A percentile compares a stretch with the other conserved stretches of the same genome.
These are phyloP conservation scores for Neomicropteryx cornuta DNA, from an alignment of 1,140 invertebrate genomes.

Conservation along the genomic window DNA sequence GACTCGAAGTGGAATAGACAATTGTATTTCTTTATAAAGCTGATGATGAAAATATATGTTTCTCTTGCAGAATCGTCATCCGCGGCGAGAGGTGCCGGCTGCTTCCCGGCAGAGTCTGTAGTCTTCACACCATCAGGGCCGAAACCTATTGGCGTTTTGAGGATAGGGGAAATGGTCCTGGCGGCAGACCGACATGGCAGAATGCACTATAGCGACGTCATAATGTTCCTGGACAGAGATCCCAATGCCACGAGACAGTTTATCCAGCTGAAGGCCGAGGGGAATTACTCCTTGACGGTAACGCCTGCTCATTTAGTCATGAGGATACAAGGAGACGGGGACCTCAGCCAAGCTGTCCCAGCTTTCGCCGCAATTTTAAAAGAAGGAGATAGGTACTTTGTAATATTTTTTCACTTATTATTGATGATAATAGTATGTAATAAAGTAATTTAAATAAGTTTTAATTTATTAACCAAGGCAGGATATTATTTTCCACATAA, in stretches of 20 bases:
- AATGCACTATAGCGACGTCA: slow-evolving; percentile 64
- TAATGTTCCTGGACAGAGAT: slow-evolving; percentile 77
- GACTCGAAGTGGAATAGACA: too few relatives aligned
- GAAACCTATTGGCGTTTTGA: slow-evolving; percentile 49
- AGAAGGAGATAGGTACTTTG: slow-evolving; percentile 30
- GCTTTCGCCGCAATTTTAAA: slow-evolving; percentile 47
- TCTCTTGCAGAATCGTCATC: too few relatives aligned
- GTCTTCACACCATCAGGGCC: slow-evolving; percentile 45
- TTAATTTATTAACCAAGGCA: too few relatives aligned
- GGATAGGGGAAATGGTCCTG: slow-evolving; percentile 70
- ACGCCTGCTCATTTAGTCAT: slow-evolving; percentile 84
- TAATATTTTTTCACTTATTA: too few relatives aligned
- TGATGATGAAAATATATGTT: too few relatives aligned
- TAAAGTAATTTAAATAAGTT: too few relatives aligned
- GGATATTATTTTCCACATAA: too few relatives aligned
- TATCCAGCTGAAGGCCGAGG: slow-evolving; percentile 56
- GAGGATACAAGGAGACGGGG: slow-evolving; percentile 23
- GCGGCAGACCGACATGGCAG: slow-evolving; percentile 55
- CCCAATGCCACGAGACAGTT: slow-evolving; percentile 54
- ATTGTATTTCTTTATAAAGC: too few relatives aligned
- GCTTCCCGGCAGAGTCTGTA: slow-evolving; percentile 56
- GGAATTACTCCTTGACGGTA: slow-evolving; percentile 58
- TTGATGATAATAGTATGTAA: too few relatives aligned
- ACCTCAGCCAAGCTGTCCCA: too few relatives aligned
- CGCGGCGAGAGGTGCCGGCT: slow-evolving; percentile 52